Conservation (phyloP, 2,113 vertebrate genomes). For the Pithys albifrons region DNA sequence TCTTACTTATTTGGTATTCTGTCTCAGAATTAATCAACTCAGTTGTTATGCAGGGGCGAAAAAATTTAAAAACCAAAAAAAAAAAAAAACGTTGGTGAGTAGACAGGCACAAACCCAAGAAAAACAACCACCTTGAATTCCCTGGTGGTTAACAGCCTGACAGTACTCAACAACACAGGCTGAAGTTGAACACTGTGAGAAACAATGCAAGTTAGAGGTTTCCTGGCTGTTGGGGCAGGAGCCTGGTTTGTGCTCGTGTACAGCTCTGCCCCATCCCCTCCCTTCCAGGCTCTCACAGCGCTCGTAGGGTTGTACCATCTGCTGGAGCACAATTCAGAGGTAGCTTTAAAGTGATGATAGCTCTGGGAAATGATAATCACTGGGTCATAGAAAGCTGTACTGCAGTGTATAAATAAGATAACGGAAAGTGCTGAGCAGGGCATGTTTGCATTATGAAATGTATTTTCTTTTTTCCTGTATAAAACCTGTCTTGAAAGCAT, state of each 20-base stretch:
- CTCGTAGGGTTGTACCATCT: conserved; percentile 69
- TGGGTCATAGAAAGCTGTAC: conserved; percentile 77
- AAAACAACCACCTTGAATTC: conserved; percentile 52
- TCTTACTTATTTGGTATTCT: conserved; percentile 67
- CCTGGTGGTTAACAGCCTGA: conserved; percentile 48
- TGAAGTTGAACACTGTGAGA: conserved; percentile 35
- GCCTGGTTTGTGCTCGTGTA: not conserved
- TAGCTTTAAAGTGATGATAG: conserved; percentile 79
- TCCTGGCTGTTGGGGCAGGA: conserved; percentile 50
- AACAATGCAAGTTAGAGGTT: conserved; percentile 42
- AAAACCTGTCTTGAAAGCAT: conserved; percentile 73
- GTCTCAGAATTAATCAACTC: conserved; percentile 69
- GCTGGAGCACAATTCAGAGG: conserved; percentile 73
- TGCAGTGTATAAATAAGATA: conserved; percentile 81
- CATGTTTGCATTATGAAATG: conserved; percentile 79
- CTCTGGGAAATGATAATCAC: conserved; percentile 81
- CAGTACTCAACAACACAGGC: conserved; percentile 9
- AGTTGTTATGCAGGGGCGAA: conserved; percentile 31
- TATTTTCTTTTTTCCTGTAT: conserved; percentile 74
- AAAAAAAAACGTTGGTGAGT: not conserved
- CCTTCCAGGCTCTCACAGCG: conserved; percentile 53
- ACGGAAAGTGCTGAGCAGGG: conserved; percentile 79
- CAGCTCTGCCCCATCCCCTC: not conserved
- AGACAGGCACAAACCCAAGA: conserved; percentile 13
- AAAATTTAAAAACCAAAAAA: not conserved